Evolutionary conservation across 2,797 vertebrate genomes (phyloP), one percentile per base, ranked within the genome.

Genomic region (Neosilurus hyrtlii): DNA sequence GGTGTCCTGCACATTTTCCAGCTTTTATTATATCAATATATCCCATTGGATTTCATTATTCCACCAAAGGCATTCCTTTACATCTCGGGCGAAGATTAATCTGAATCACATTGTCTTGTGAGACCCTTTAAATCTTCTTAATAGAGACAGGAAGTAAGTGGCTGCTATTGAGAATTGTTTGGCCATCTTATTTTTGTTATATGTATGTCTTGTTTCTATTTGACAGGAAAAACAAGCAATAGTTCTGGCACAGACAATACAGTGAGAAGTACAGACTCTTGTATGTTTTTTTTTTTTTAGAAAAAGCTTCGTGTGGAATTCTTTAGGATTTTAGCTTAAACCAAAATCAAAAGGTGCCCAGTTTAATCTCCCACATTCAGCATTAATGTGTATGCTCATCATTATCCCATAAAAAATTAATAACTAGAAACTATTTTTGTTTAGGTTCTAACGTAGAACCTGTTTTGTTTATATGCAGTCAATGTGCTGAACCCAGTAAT

Each of bases 31-130:
- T 86, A 85, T 81, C 85, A 85, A 87, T 89, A 85, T 84, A 85
- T 77, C 82, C 84, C 80, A 83, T 82, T 81, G 81, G 68, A 90
- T 86, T 87, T 85, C 85, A 90, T 92, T 92, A 86, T 84, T 88
- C 78, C 86, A 90, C 83, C 83, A 76, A 88, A 89, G 85, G 89
- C 82, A 74, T 88, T 70, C 14, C 84, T 85, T 86, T 86, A 79
- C 84, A 81, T 82, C 86, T 87, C 61, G 52, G 20, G 86, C 83
- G 71, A 83, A 82, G 86, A 84, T 88, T 90, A 88, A 90, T 83
- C 81, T 75, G 83, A 87, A 86, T 85, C 83, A 79, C 71, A 54
- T 37, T 79, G 51, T 67, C 77, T 79, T 79, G 24, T 20, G 70
- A 85, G 77, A 73, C 72, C 65, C 52, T 22, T 8, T 63, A 15